phyloP scores from a whole-genome alignment of 2,888 invertebrate genomes.

The Caenorhabditis japonica region DNA sequence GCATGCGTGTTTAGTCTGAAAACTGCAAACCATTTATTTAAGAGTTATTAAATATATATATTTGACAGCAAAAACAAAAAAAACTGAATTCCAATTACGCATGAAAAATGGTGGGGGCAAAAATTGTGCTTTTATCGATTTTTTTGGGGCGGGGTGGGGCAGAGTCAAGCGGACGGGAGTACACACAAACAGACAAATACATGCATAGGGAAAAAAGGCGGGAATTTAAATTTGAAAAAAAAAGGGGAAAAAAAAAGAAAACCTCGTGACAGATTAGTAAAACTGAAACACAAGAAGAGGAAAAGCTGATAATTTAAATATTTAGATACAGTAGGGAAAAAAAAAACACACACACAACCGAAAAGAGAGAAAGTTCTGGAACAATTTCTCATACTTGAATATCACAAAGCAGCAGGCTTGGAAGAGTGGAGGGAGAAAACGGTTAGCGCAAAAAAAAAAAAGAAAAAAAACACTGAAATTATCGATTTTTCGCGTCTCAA shows the following conservation, averaged over 20 bases:
- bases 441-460: neutral
- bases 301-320: neutral
- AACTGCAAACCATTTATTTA: slow-evolving; percentile 41
- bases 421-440: neutral
- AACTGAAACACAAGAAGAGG: slow-evolving; percentile 40
- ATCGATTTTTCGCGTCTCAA: too few species aligned
- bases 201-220: neutral
- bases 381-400: slow-evolving; percentile 15
- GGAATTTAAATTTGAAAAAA: neutral
- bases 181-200: too few species aligned
- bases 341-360: neutral
- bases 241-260: slow-evolving; percentile 14
- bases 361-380: neutral
- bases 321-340: neutral
- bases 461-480: too few species aligned
- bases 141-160: too few species aligned
- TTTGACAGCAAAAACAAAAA: slow-evolving; percentile 11
- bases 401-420: slow-evolving; percentile 9
- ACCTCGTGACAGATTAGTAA: slow-evolving; percentile 40
- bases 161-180: too few species aligned
- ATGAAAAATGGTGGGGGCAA: neutral
- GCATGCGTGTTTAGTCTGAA: neutral
- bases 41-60: slow-evolving; percentile 11
- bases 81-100: slow-evolving; percentile 25
- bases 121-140: too few species aligned